Evolutionary conservation across 2,113 vertebrate genomes (phyloP), one percentile per base, ranked within the genome.

Genomic region (Echinops telfairi): DNA sequence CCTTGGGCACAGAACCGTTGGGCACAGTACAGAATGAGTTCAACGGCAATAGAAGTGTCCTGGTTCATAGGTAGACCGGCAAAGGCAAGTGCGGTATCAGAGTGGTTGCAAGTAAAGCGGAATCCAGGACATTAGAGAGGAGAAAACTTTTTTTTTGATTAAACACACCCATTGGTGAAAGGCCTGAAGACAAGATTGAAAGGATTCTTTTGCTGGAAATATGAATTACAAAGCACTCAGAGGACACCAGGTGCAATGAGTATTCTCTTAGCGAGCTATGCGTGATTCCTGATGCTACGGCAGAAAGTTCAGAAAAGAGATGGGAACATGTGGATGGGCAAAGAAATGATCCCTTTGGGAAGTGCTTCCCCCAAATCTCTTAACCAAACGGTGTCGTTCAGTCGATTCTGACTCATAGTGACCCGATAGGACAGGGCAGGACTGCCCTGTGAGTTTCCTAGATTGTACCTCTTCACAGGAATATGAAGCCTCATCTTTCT

Each of bases 181-280:
- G 33, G 1, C 47, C 12, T 53, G n/a, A 83, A 83, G n/a, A 33
- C 47, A 17, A 25, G 36, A 20, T 53, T 88, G 31, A 90, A 43
- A 87, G 14, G 31, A 17, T 43, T 83, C 80, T 83, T 89, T 84
- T 95, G 66, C 71, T 53, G 25, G 82, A 86, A 84, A 70, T 6
- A n/a, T 79, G 57, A 86, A 91, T 86, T 25, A 78, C 38, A 81
- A 95, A 85, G 27, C 15, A 36, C 15, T 71, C 23, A 14, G 43
- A 84, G 7, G 60, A 57, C 27, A 43, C 6, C 25, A 80, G 62
- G 31, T 40, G 36, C 3, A 8, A 22, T 10, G 6, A 15, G 36
- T 53, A 2, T 33, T 29, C 12, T 2, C 1, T 36, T 60, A 31
- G 62, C 57, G 23, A 40, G 62, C 57, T 29, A 40, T 0, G 0